Evolutionary conservation across 2,797 vertebrate species (phyloP).

Genomic region (Pantherophis vulpinus): DNA sequence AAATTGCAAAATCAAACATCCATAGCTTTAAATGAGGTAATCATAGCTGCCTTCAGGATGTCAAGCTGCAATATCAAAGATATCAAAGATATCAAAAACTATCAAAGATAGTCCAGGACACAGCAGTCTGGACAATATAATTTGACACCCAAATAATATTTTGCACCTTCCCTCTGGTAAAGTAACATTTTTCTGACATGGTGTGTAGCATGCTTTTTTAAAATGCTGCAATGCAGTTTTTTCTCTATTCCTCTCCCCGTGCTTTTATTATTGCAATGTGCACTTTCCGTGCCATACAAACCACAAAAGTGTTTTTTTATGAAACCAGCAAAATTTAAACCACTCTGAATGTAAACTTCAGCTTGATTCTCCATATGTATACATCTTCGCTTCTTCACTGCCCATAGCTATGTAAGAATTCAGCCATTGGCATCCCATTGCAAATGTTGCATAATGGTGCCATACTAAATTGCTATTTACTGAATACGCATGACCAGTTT

Average conservation of each 20-base stretch:
- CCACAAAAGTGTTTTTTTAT: not conserved
- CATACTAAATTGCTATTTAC: not conserved
- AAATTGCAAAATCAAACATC: conserved; percentile 30
- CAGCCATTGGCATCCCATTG: not conserved
- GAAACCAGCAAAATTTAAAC: not conserved
- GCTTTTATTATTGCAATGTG: not conserved
- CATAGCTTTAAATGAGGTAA: conserved; percentile 14
- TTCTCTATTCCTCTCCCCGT: not conserved
- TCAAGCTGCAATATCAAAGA: not conserved
- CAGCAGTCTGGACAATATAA: not conserved
- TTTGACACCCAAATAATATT: not conserved
- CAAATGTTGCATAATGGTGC: not conserved
- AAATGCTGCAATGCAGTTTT: not conserved
- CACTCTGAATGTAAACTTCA: not conserved
- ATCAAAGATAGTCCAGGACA: not conserved
- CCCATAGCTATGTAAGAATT: not conserved
- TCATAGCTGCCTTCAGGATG: not conserved
- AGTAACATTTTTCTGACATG: not conserved
- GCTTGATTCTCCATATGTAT: not conserved
- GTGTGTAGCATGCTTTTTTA: not conserved
- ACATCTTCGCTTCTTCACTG: not conserved
- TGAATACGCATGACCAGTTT: not conserved
- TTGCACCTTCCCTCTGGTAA: not conserved
- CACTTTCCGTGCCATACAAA: not conserved
- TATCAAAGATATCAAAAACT: not conserved